Evolutionary conservation across 2,113 vertebrate genomes (phyloP).

Genomic region (Malurus cyaneus): DNA sequence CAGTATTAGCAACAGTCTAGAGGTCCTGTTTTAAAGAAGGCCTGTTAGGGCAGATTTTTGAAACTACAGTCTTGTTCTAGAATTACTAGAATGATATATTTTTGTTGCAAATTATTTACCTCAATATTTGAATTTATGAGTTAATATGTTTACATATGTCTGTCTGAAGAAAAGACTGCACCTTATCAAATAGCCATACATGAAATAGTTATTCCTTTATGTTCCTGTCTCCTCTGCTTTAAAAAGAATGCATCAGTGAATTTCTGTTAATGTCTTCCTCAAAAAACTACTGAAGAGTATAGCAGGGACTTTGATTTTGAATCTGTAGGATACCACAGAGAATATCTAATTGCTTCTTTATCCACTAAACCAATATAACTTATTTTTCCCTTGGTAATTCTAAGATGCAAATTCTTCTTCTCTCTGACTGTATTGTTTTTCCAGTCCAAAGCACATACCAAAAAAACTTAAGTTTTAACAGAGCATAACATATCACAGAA

Average conservation of each 20-base stretch:
- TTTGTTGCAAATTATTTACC: neutral
- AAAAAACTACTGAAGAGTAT: neutral
- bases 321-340: neutral
- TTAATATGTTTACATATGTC: neutral
- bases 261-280: neutral
- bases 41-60: neutral
- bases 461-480: neutral
- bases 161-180: neutral
- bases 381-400: neutral
- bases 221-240: neutral
- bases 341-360: neutral
- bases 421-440: neutral
- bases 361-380: neutral
- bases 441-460: neutral
- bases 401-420: neutral
- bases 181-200: neutral
- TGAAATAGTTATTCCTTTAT: neutral
- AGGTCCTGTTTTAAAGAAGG: neutral
- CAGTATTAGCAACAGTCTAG: neutral
- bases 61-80: neutral
- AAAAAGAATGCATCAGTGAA: neutral
- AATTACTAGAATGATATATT: neutral
- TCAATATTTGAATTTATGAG: neutral
- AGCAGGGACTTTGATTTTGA: neutral
- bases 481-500: neutral